These are phyloP conservation scores for Grus americana DNA, from an alignment of 2,113 vertebrate genomes.

Conservation along the genomic window DNA sequence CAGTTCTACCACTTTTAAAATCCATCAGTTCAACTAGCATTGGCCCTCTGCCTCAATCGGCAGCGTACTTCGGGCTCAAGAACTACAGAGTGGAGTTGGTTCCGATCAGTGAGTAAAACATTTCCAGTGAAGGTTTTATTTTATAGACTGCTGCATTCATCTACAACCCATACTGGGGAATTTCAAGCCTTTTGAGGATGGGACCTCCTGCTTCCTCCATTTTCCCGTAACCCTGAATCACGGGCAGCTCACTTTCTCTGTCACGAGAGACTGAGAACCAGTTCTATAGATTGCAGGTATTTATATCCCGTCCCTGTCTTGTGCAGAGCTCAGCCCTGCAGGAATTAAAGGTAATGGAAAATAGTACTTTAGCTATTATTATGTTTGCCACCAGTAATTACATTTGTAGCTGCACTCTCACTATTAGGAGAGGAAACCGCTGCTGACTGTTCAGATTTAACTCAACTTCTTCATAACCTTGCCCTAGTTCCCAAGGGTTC, in stretches of 20 bases:
- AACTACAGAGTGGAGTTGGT: neutral
- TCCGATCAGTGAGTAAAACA: fast-evolving
- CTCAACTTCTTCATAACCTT: neutral
- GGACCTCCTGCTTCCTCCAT: neutral
- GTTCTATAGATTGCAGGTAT: neutral
- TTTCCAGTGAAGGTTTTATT: neutral
- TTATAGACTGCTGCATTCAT: neutral
- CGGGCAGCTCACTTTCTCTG: neutral
- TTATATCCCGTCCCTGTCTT: neutral
- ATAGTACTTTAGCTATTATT: neutral
- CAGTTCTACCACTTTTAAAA: neutral
- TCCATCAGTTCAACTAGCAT: neutral
- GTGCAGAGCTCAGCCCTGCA: neutral
- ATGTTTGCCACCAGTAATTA: neutral
- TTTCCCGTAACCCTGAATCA: fast-evolving
- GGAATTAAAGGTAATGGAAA: neutral
- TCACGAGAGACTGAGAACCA: neutral
- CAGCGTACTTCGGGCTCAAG: fast-evolving
- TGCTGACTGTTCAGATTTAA: neutral
- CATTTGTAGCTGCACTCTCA: neutral
- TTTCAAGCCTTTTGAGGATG: neutral
- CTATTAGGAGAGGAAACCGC: neutral
- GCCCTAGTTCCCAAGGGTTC: constrained; percentile 18
- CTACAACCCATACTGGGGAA: neutral
- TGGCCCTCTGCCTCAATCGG: neutral